Conservation (phyloP, 2,113 vertebrate genomes). For the Meleagris gallopavo region DNA sequence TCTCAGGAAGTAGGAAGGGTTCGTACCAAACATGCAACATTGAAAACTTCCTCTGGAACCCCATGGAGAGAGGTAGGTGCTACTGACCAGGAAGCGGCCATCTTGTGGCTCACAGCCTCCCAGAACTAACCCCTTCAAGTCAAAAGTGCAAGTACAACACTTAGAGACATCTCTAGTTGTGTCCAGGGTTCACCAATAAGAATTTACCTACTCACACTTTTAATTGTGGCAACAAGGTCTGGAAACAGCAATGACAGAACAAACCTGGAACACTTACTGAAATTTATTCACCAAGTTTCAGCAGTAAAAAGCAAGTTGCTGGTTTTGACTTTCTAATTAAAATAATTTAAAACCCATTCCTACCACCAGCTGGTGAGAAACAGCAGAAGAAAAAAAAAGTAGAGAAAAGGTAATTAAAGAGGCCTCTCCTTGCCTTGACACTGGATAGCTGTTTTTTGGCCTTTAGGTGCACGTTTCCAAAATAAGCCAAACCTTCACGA, state of each 20-base stretch:
- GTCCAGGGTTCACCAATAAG: neutral
- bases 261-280: neutral
- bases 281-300: neutral
- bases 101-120: neutral
- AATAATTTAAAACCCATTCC: neutral
- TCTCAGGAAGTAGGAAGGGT: neutral
- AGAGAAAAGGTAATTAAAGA: constrained; percentile 32
- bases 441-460: constrained; percentile 70
- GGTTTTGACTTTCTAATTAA: constrained; percentile 54
- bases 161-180: neutral
- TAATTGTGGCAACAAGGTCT: neutral
- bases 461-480: constrained; percentile 45
- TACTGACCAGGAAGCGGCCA: neutral
- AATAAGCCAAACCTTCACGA: constrained; percentile 49
- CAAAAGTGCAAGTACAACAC: neutral
- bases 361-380: constrained; percentile 49
- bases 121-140: neutral
- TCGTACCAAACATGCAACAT: neutral
- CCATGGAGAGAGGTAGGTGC: neutral
- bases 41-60: neutral
- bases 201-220: neutral
- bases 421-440: constrained; percentile 62
- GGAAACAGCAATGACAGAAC: neutral
- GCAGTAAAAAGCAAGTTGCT: neutral
- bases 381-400: neutral